These are phyloP conservation scores for Asobara japonica DNA, from an alignment of 1,140 invertebrate species.

Conservation along the genomic window DNA sequence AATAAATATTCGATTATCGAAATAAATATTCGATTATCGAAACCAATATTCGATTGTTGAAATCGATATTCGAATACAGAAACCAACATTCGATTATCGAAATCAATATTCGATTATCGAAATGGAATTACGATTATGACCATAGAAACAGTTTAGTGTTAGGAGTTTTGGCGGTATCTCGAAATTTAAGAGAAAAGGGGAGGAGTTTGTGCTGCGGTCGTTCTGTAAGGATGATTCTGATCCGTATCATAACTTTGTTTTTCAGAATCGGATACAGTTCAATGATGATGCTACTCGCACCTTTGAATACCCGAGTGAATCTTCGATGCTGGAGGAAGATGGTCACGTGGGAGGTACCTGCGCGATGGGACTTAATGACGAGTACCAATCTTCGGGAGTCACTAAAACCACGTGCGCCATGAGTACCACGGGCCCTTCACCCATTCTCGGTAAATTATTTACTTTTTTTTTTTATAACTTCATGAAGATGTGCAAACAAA, in stretches of 20 bases:
- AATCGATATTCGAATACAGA: no score
- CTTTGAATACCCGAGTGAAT: slow-evolving; percentile 88
- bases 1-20: no score
- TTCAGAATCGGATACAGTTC: slow-evolving; percentile 85
- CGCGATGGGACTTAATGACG: slow-evolving; percentile 39
- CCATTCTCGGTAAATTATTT: slow-evolving; percentile 59
- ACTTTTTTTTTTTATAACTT: no score
- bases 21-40: no score
- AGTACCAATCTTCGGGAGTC: slow-evolving; percentile 46
- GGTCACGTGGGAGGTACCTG: slow-evolving; percentile 59
- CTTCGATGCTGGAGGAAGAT: slow-evolving; percentile 75
- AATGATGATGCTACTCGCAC: slow-evolving; percentile 83
- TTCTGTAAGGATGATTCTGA: no score
- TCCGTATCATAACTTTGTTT: slow-evolving; percentile 31
- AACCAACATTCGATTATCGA: no score
- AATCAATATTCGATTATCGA: no score
- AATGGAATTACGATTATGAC: no score
- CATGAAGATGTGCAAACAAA: no score
- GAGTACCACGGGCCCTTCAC: slow-evolving; percentile 47
- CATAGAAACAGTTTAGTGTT: no score
- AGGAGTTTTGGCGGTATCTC: no score
- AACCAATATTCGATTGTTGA: no score
- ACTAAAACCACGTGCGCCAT: slow-evolving; percentile 48
- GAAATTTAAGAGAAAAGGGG: slow-evolving; percentile 17
- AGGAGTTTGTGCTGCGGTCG: neutral